phyloP scores from a whole-genome alignment of 2,888 invertebrate genomes.

The Microctonus aethiopoides region DNA sequence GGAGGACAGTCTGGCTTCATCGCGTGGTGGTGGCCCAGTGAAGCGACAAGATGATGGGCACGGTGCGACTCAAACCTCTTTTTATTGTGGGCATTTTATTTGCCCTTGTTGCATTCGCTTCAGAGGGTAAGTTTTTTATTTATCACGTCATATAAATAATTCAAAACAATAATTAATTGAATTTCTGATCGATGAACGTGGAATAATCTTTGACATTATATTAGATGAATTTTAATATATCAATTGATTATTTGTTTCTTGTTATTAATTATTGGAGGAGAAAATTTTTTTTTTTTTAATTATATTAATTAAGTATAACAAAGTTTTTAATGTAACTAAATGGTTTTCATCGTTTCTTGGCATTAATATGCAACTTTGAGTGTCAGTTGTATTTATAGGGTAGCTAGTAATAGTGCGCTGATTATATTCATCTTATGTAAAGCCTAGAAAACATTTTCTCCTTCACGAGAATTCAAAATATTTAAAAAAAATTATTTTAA shows the following conservation, averaged over 20 bases:
- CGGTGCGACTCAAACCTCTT: conserved; percentile 70
- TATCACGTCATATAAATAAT: no score
- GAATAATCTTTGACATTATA: no score
- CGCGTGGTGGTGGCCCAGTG: conserved; percentile 64
- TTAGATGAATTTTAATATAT: no score
- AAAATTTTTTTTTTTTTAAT: background rate
- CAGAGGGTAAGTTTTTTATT: conserved; percentile 68
- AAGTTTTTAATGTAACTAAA: conserved; percentile 27
- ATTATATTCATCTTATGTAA: conserved; percentile 37
- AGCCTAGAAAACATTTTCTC: conserved; percentile 34
- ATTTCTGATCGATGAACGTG: no score
- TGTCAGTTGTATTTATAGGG: conserved; percentile 18
- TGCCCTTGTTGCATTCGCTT: conserved; percentile 69
- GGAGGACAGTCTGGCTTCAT: conserved; percentile 60
- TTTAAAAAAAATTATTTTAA: no score
- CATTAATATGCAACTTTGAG: conserved; percentile 16
- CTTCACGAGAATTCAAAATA: background rate
- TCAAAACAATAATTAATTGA: no score
- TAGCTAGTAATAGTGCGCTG: conserved; percentile 10
- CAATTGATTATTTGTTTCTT: no score
- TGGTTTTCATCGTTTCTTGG: conserved; percentile 14
- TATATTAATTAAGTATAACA: conserved; percentile 8
- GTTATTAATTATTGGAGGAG: no score
- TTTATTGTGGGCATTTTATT: conserved; percentile 70
- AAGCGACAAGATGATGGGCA: conserved; percentile 72